These are phyloP conservation scores for Mareca strepera DNA, from an alignment of 2,797 vertebrate species.

Conservation along the genomic window DNA sequence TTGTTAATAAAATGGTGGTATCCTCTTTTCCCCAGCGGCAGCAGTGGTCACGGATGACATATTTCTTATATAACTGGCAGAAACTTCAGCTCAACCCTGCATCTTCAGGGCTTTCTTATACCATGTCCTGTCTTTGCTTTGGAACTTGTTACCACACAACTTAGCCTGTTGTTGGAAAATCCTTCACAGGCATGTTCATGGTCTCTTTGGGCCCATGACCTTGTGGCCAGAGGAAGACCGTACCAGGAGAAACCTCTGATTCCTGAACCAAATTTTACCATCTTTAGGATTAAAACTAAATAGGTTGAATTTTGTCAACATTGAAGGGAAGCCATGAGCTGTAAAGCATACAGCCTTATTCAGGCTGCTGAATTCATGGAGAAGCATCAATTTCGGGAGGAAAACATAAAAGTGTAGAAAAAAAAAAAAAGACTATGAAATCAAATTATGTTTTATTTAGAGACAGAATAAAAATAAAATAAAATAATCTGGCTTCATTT, in stretches of 20 bases:
- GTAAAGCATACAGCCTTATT: neutral
- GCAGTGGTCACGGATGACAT: neutral
- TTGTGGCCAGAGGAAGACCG: neutral
- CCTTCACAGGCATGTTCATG: neutral
- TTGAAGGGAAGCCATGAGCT: neutral
- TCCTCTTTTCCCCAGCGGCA: neutral
- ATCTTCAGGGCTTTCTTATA: neutral
- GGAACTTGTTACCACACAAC: neutral
- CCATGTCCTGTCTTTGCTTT: neutral
- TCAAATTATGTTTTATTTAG: conserved; percentile 13
- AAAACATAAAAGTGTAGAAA: conserved; percentile 1
- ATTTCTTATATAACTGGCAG: rapidly evolving
- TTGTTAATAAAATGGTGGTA: neutral
- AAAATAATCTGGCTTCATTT: neutral
- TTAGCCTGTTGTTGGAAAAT: neutral
- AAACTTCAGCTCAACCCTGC: neutral
- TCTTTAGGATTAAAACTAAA: neutral
- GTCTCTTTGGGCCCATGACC: no score
- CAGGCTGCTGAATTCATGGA: neutral
- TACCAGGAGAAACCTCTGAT: neutral
- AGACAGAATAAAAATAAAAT: neutral
- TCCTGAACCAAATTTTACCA: neutral
- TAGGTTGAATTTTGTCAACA: neutral
- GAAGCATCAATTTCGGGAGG: neutral
- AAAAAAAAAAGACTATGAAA: neutral